Evolutionary conservation across 2,113 vertebrate genomes (phyloP).

Genomic region (Tylochromis polylepis): DNA sequence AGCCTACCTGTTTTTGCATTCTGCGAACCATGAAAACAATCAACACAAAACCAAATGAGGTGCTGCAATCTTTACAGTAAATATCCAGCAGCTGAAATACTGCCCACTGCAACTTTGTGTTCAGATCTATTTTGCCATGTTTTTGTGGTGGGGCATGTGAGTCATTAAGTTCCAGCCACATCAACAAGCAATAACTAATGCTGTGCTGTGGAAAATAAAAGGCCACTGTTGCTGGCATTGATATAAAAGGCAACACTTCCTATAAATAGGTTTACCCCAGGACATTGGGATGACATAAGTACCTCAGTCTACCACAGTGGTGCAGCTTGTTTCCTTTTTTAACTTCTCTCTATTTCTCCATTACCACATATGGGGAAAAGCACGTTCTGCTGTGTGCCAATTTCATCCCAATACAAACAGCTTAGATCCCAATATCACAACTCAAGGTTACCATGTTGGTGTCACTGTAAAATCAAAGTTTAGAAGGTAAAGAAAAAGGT

Average conservation of each 20-base stretch:
- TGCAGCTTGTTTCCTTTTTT: slow-evolving; percentile 44
- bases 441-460: not conserved
- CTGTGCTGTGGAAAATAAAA: slow-evolving; percentile 24
- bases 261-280: slow-evolving; percentile 56
- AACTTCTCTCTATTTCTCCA: slow-evolving; percentile 48
- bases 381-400: not conserved
- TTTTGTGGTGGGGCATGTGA: slow-evolving; percentile 27
- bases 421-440: not conserved
- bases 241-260: slow-evolving; percentile 53
- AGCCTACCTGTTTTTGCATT: not conserved
- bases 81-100: not conserved
- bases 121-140: slow-evolving; percentile 21
- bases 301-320: slow-evolving; percentile 25
- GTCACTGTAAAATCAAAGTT: not conserved
- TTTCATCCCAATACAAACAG: slow-evolving; percentile 18
- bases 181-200: slow-evolving; percentile 27
- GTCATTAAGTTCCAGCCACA: slow-evolving; percentile 30
- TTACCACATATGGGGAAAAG: slow-evolving; percentile 46
- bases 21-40: not conserved
- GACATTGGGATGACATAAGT: slow-evolving; percentile 52
- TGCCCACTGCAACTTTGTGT: not conserved
- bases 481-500: not conserved
- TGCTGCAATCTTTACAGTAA: not conserved
- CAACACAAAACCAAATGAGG: not conserved
- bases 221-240: slow-evolving; percentile 40